Percentiles rank a stretch among this genome's conserved stretches.
Evolutionary conservation across 1,140 invertebrate species (phyloP).

Genomic region (Tribolium madens): DNA sequence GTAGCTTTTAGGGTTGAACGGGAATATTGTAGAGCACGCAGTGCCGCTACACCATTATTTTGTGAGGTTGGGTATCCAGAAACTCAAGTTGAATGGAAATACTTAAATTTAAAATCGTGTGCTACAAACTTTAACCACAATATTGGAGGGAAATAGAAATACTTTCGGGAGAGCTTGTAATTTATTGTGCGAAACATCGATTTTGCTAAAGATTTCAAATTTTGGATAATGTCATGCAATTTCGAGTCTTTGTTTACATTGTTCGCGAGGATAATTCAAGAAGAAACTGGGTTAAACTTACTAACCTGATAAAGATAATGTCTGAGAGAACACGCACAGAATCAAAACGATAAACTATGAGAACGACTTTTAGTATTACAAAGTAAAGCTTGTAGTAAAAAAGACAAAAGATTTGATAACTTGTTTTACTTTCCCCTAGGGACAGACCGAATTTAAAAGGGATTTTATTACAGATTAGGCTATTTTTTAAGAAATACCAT

Average conservation of each 20-base stretch:
- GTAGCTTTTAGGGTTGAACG: neutral
- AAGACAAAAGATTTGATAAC: slow-evolving; percentile 25
- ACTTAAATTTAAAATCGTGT: neutral
- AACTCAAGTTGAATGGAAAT: neutral
- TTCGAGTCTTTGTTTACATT: neutral
- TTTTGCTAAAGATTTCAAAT: neutral
- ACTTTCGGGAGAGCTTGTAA: neutral
- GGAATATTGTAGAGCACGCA: slow-evolving; percentile 12
- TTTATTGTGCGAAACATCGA: neutral
- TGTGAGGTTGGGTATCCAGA: neutral
- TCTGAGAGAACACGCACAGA: slow-evolving; percentile 8
- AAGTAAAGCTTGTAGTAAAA: slow-evolving; percentile 22
- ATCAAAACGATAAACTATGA: slow-evolving; percentile 9
- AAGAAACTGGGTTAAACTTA: neutral
- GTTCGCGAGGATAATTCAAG: neutral
- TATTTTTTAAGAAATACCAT: neutral
- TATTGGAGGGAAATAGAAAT: neutral
- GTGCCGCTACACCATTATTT: neutral
- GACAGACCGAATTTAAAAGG: slow-evolving; percentile 7
- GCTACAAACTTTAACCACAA: neutral
- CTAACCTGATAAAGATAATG: neutral
- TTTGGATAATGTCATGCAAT: neutral
- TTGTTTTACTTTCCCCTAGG: neutral
- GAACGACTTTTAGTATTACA: slow-evolving; percentile 11
- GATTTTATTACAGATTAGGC: slow-evolving; percentile 3